Percentiles rank a stretch among this genome's conserved stretches.
phyloP scores from a whole-genome alignment of 2,113 vertebrate species.

The Dipodomys stephensi region DNA sequence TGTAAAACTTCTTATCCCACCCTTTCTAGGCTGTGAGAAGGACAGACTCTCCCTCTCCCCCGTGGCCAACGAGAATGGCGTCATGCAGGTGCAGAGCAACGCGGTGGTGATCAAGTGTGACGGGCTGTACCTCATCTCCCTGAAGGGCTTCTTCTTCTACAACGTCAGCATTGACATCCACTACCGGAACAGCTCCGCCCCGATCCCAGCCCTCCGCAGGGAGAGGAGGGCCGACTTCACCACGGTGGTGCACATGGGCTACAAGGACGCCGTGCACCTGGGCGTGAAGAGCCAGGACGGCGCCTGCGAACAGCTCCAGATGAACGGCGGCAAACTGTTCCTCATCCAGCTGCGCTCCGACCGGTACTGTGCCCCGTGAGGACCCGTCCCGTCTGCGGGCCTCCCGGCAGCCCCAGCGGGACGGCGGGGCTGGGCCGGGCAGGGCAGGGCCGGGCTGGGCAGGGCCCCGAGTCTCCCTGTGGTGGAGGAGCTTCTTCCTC shows the following conservation, averaged over 20 bases:
- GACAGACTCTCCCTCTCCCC: slow-evolving; percentile 45
- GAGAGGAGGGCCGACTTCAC: slow-evolving; percentile 23
- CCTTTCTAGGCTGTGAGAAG: slow-evolving; percentile 62
- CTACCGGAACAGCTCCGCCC: slow-evolving; percentile 15
- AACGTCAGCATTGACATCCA: slow-evolving; percentile 55
- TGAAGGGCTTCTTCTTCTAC: slow-evolving; percentile 72
- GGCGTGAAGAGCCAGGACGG: slow-evolving; percentile 12
- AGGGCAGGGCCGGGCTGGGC: not conserved
- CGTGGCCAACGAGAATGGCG: not conserved
- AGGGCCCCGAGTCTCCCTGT: not conserved
- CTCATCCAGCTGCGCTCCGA: slow-evolving; percentile 71
- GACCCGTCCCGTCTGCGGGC: not conserved
- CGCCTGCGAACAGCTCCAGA: slow-evolving; percentile 18
- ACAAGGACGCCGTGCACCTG: slow-evolving; percentile 74
- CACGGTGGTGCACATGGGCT: slow-evolving; percentile 55
- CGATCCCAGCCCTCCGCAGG: slow-evolving; percentile 11
- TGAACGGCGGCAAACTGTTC: slow-evolving; percentile 73
- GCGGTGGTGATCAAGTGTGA: slow-evolving; percentile 72
- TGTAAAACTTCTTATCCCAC: not conserved
- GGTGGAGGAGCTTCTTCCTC: not conserved
- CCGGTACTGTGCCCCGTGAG: slow-evolving; percentile 66
- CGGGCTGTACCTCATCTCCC: slow-evolving; percentile 75
- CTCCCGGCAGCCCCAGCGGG: no score
- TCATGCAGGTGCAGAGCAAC: slow-evolving; percentile 74
- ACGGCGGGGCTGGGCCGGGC: not conserved